Base-by-base conservation (phyloP, 2,797 vertebrate species). In the Pagetopsis macropterus region DNA sequence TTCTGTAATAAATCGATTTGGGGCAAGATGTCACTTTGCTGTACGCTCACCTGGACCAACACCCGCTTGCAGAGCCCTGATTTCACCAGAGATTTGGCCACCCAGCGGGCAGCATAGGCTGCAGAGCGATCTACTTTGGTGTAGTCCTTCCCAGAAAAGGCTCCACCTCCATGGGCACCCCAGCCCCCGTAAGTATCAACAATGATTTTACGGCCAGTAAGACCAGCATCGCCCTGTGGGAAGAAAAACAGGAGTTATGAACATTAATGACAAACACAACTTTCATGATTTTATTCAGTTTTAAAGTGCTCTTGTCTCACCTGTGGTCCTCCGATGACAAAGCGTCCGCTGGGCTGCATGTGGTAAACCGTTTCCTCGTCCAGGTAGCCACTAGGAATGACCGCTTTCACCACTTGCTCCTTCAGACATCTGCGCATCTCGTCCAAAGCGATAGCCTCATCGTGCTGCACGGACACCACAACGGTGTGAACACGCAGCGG, bases 111-210 rank as follows among this genome's bases (percentile, higher is more conserved):
- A 5, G 98, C 97, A 0, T 99, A 99, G 48, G 97, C 97, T 8
- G 97, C 98, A 1, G 97, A 99, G 55, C 97, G 96, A 81, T 99
- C 97, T 64, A 99, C 98, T 79, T 99, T 99, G 46, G 97, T 99
- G 92, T 99, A 99, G 90, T 99, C 98, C 87, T 99, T 99, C 16
- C 98, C 98, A 16, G 97, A 99, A 86, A 99, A 99, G 14, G 98
- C 97, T 1, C 98, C 97, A 0, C 98, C 97, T 0, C 98, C 97
- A 1, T 99, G 97, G 14, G 97, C 98, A 2, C 98, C 98, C 97
- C 98, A 99, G 8, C 97, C 98, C 0, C 97, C 97, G 0, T 99
- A 98, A 0, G 97, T 99, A 84, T 99, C 98, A 23, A 99, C 97
- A 15, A 99, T 99, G 90, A 99, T 98, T 91, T 99, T 99, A 8